phyloP scores from a whole-genome alignment of 1,140 invertebrate genomes.

The Helicoverpa zea region DNA sequence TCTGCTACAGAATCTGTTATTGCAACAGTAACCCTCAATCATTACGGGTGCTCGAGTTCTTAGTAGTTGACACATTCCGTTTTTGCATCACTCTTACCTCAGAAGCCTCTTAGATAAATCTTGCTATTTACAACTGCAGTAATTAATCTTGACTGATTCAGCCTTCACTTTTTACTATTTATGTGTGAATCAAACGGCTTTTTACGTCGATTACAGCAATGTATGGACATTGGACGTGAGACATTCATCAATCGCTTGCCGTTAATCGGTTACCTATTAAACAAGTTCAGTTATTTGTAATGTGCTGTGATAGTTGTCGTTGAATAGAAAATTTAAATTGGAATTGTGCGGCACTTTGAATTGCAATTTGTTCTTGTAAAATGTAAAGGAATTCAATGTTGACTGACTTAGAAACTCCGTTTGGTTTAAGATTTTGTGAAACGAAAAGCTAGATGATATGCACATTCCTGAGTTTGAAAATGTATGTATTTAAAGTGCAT shows the following conservation, averaged over 20 bases:
- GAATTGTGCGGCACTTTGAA: not conserved
- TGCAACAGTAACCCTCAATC: slow-evolving; percentile 15
- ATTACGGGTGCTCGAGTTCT: slow-evolving; percentile 17
- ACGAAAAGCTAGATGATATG: too few species aligned
- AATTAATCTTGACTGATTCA: slow-evolving; percentile 26
- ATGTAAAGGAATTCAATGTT: not conserved
- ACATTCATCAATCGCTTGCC: slow-evolving; percentile 24
- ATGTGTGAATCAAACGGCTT: slow-evolving; percentile 31
- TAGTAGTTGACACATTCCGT: not conserved
- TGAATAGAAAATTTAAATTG: slow-evolving; percentile 7
- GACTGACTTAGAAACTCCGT: too few species aligned
- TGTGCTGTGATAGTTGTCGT: slow-evolving; percentile 3
- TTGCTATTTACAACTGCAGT: slow-evolving; percentile 10
- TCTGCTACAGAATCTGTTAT: slow-evolving; percentile 1
- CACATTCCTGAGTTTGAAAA: too few species aligned
- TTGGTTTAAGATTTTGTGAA: too few species aligned
- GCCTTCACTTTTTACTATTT: slow-evolving; percentile 35
- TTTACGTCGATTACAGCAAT: slow-evolving; percentile 22
- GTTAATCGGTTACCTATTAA: slow-evolving; percentile 9
- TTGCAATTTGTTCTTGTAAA: not conserved
- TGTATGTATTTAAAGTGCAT: too few species aligned
- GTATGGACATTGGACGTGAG: slow-evolving; percentile 18
- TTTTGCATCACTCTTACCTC: not conserved
- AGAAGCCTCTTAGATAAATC: slow-evolving; percentile 23
- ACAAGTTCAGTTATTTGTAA: slow-evolving; percentile 31